A percentile compares a stretch with the other conserved stretches of the same genome.
phyloP scores from a whole-genome alignment of 2,797 vertebrate genomes.

The Ctenochaetus hawaiiensis region DNA sequence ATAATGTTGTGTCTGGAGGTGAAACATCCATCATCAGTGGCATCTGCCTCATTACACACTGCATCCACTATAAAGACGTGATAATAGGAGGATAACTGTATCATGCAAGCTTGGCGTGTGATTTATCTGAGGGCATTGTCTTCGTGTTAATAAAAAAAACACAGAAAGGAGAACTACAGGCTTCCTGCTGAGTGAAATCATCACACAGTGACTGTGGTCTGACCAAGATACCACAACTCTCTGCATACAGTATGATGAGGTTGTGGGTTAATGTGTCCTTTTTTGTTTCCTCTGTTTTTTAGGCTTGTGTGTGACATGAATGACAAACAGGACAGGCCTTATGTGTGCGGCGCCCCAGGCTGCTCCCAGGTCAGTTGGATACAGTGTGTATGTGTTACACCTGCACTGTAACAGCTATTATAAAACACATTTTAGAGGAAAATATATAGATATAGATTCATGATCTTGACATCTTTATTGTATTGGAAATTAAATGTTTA shows the following conservation, averaged over 20 bases:
- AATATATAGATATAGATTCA: neutral
- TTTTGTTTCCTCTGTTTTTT: slow-evolving; percentile 51
- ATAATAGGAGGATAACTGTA: slow-evolving; percentile 42
- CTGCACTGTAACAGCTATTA: neutral
- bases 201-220: neutral
- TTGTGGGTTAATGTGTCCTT: slow-evolving; percentile 34
- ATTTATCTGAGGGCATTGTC: slow-evolving; percentile 24
- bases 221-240: neutral
- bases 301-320: slow-evolving; percentile 97
- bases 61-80: slow-evolving; percentile 40
- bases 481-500: neutral
- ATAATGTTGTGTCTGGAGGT: slow-evolving; percentile 58
- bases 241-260: neutral
- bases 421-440: neutral
- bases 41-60: slow-evolving; percentile 43
- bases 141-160: slow-evolving; percentile 25
- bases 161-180: slow-evolving; percentile 23
- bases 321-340: slow-evolving; percentile 96
- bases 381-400: slow-evolving; percentile 24
- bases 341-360: slow-evolving; percentile 94
- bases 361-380: slow-evolving; percentile 94
- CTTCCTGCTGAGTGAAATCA: slow-evolving; percentile 33
- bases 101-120: slow-evolving; percentile 5
- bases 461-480: neutral
- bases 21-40: slow-evolving; percentile 55